Conservation (phyloP, 2,113 vertebrate genomes). For the Melanerpes aurifrons region DNA sequence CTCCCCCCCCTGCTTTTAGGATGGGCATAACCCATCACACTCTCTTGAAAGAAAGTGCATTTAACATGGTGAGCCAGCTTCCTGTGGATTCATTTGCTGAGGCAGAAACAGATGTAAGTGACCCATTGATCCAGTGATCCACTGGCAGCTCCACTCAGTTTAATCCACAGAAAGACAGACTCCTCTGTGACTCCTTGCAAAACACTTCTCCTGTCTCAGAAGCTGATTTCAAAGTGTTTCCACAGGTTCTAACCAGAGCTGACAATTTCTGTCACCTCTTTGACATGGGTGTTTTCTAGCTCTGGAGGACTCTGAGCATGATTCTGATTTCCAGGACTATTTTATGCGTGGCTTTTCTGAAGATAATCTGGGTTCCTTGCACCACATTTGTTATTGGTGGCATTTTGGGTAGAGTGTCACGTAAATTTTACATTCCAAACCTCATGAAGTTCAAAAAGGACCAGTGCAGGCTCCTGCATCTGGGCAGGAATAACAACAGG, state of each 20-base stretch:
- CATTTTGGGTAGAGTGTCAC: neutral
- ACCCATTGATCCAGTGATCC: neutral
- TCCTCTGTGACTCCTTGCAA: neutral
- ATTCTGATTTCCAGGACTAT: neutral
- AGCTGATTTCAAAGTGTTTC: neutral
- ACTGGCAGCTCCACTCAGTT: neutral
- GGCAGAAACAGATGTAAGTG: neutral
- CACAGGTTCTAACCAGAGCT: neutral
- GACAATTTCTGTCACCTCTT: neutral
- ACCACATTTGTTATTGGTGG: neutral
- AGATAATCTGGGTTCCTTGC: neutral
- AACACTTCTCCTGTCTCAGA: neutral
- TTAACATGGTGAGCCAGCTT: neutral
- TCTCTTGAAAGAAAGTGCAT: neutral
- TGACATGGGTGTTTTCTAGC: neutral
- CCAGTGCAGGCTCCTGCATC: too few relatives aligned
- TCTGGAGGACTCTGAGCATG: neutral
- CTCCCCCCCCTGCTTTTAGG: too few relatives aligned
- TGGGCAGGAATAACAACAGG: too few relatives aligned
- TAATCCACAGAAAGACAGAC: neutral
- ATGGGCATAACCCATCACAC: too few relatives aligned
- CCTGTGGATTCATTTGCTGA: neutral
- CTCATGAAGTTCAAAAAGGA: too few relatives aligned
- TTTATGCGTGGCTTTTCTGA: neutral
- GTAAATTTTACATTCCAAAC: neutral